These are phyloP conservation scores for Zapus hudsonius DNA, from an alignment of 2,113 vertebrate genomes.

Conservation along the genomic window DNA sequence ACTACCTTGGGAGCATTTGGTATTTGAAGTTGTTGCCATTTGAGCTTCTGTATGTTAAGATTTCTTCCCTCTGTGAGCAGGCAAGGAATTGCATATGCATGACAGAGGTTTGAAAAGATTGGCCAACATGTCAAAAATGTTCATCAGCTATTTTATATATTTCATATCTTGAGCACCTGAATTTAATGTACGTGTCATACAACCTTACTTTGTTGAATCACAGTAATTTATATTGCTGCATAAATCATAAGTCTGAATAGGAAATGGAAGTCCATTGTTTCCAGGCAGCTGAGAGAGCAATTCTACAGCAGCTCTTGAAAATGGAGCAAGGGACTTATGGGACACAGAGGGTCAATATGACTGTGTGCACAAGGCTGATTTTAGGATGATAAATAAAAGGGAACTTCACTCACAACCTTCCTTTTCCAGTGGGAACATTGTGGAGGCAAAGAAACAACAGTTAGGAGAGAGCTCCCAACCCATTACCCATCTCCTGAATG, in stretches of 20 bases:
- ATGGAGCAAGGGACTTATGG: constrained; percentile 6
- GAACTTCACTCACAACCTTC: neutral
- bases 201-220: constrained; percentile 40
- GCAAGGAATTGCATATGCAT: neutral
- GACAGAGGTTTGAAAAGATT: neutral
- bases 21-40: neutral
- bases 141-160: constrained; percentile 41
- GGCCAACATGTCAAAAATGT: neutral
- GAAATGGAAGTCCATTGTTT: constrained; percentile 44
- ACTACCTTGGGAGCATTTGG: fast-evolving
- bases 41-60: neutral
- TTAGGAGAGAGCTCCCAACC: neutral
- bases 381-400: constrained; percentile 46
- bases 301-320: neutral
- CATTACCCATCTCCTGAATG: neutral
- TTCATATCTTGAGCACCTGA: constrained; percentile 44
- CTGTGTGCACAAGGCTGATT: neutral
- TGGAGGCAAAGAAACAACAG: constrained; percentile 20
- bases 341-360: constrained; percentile 5
- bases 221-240: constrained; percentile 47
- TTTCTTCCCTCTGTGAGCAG: neutral
- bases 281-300: constrained; percentile 19
- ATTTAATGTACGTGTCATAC: constrained; percentile 63
- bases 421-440: neutral
- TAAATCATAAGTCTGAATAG: constrained; percentile 65